Evolutionary conservation across 1,140 invertebrate genomes (phyloP), one percentile per base, ranked within the genome.

Genomic region (Onthophagus taurus): DNA sequence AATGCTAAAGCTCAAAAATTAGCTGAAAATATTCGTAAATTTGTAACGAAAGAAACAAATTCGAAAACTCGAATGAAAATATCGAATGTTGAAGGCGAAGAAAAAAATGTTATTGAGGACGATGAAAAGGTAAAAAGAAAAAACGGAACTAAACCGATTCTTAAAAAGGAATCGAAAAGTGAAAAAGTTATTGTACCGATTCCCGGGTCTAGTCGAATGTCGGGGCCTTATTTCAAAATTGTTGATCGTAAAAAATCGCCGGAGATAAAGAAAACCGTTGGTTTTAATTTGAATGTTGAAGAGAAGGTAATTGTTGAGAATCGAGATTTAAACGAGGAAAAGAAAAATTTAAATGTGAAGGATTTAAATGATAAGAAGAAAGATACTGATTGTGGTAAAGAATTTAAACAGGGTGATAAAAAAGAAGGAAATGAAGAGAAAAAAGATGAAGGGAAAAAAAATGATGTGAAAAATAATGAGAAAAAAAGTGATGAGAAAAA

Each of bases 1-100:
- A 69, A 71, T 54, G n/a, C n/a, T 0, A 47, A 16, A n/a, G 68
- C 66, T 4, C 53, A 59, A 38, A 62, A 65, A 19, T 34, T 62
- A 4, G 47, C 65, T 4, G 48, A 60, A 6, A 51, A 57, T 18
- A 33, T 70, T 5, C 49, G 47, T 11, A 50, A 53, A 21, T 37
- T 44, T 21, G 42, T 47, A 33, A 34, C 44, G 13, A 51, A 42
- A 18, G 30, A 42, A 31, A n/a, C 43, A 4, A 49, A 45, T n/a
- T 14, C 14, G 21, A 59, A 53, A 13, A 53, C 48, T 17, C 52
- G 53, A 39, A 44, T 60, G 41, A 55, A 50, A 48, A 57, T 60
- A 16, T 24, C 18, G 37, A 26, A 48, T 7, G 34, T 43, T 3
- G 31, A 42, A 12, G 35, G 13, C 24, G 14, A 34, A 33, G n/a